phyloP scores from a whole-genome alignment of 2,888 invertebrate genomes.

The Nemapogon koenigi region DNA sequence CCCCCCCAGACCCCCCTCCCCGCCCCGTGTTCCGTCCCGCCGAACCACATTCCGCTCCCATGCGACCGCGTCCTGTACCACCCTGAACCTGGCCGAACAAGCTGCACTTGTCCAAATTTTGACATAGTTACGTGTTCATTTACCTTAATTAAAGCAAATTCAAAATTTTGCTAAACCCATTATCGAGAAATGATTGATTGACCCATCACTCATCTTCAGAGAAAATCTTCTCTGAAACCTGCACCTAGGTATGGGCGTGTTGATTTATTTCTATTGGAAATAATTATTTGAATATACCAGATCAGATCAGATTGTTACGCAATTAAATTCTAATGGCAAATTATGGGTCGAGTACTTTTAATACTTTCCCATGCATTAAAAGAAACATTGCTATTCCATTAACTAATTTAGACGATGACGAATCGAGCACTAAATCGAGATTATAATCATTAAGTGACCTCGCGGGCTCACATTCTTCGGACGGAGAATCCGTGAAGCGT shows the following conservation, averaged over 20 bases:
- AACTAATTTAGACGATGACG: constrained; percentile 60
- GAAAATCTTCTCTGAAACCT: too few relatives aligned
- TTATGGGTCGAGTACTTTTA: too few relatives aligned
- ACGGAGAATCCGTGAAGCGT: constrained; percentile 48
- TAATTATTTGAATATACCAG: too few relatives aligned
- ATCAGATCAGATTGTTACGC: too few relatives aligned
- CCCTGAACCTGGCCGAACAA: constrained; percentile 21
- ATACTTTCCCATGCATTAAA: constrained; percentile 5
- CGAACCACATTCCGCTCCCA: constrained; percentile 64
- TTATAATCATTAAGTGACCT: constrained; percentile 55
- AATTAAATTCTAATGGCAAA: too few relatives aligned
- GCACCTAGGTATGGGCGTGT: too few relatives aligned
- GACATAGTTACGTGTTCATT: too few relatives aligned
- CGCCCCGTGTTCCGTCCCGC: constrained; percentile 22
- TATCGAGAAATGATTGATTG: too few relatives aligned
- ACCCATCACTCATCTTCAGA: too few relatives aligned
- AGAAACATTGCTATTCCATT: constrained; percentile 54
- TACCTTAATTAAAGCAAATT: too few relatives aligned
- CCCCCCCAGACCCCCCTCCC: constrained; percentile 19
- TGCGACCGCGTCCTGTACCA: constrained; percentile 52
- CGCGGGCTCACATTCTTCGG: constrained; percentile 44
- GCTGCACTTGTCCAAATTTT: constrained; percentile 8
- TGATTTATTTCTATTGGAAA: too few relatives aligned
- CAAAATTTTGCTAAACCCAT: too few relatives aligned
- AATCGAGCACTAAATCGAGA: constrained; percentile 57